Base-by-base conservation (phyloP, 2,113 vertebrate species). In the Notarius quadriscutis region DNA sequence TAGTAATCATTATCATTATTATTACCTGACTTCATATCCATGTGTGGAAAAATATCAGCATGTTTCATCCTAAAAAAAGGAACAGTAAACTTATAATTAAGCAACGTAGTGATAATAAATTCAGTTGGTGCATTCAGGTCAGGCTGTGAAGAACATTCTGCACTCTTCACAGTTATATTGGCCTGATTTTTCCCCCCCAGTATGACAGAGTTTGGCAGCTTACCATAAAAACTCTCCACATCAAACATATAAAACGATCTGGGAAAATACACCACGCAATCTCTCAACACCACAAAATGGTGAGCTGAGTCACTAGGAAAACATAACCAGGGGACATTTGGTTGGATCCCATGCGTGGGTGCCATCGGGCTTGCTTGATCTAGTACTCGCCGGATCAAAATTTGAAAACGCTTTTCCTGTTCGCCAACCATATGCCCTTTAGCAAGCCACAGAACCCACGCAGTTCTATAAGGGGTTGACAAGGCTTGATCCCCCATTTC, bases 291-390 rank as follows among this genome's bases (percentile, higher is more conserved):
- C 30, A 20, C 34, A 62, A 34, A 57, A 81, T 34, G 51, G 27
- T 58, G 25, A 25, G 79, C 79, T 62, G 57, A 81, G 30, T 81
- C 79, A 81, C 34, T 58, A 60, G 53, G 48, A 41, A 30, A 72
- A 7, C 51, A 41, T 30, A 84, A 81, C 79, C 79, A 48, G 79
- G 14, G 57, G 79, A 81, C 58, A 62, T 81, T 30, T 60, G 57
- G 79, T 62, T 20, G 14, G 30, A 41, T 12, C 20, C 30, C 10
- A 12, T 81, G 79, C 25, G 79, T 81, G 30, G 57, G 34, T 81
- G 57, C 11, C 5, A 10, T 27, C 0, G 25, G 48, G 17, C 75
- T 27, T n/a, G 75, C 51, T 55, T 79, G 51, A 79, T n/a, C 50
- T 57, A 17, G 7, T 55, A 27, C 27, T 57, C 20, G 48, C 7